phyloP scores from a whole-genome alignment of 2,797 vertebrate species.

The Taeniopygia guttata region DNA sequence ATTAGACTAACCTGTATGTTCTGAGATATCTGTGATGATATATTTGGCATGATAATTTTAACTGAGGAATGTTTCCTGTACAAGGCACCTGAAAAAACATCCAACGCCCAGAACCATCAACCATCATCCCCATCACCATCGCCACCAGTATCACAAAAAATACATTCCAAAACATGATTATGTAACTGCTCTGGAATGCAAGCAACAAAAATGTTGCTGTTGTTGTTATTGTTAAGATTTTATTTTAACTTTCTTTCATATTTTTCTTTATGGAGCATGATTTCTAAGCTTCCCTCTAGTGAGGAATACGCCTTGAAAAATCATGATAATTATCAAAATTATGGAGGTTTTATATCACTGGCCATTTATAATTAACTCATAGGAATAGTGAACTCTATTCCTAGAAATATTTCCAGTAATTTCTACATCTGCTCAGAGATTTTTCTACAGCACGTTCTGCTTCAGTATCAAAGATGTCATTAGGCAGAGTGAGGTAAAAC shows the following conservation, averaged over 20 bases:
- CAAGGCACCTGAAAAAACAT: background rate
- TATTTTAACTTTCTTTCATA: background rate
- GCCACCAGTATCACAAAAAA: background rate
- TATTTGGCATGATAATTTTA: background rate
- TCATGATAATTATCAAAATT: background rate
- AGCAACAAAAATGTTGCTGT: background rate
- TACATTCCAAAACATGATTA: background rate
- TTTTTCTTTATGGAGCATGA: background rate
- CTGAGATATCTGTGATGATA: background rate
- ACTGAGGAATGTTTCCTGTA: background rate
- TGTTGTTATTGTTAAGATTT: background rate
- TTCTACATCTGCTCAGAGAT: background rate
- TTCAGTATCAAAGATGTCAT: background rate
- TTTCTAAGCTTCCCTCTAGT: background rate
- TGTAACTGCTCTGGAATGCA: background rate
- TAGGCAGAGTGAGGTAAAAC: background rate
- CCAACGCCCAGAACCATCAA: background rate
- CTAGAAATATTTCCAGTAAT: background rate
- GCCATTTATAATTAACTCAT: background rate
- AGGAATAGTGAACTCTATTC: background rate
- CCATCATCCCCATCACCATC: fast-evolving
- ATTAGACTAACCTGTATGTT: background rate
- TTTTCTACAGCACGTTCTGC: background rate
- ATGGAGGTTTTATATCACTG: background rate
- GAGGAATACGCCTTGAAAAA: background rate